phyloP scores from a whole-genome alignment of 2,888 invertebrate genomes.

The Dorcus hopei region DNA sequence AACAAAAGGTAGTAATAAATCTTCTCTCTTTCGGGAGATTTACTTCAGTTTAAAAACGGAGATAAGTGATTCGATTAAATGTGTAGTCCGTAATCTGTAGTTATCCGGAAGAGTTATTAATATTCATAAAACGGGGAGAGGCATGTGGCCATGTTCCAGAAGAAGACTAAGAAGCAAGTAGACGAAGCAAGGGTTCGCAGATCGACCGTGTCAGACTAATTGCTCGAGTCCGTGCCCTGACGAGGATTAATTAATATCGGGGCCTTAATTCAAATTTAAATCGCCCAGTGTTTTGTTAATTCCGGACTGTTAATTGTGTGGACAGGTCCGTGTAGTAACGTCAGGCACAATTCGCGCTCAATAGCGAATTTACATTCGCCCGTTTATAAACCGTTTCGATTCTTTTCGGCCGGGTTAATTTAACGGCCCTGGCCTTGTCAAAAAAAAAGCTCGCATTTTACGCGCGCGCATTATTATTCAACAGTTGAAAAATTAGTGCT shows the following conservation, averaged over 20 bases:
- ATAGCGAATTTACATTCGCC: conserved; percentile 34
- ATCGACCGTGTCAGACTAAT: conserved; percentile 46
- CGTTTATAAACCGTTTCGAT: conserved; percentile 34
- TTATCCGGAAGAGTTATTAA: conserved; percentile 39
- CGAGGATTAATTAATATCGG: conserved; percentile 51
- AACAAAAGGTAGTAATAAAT: too few relatives aligned
- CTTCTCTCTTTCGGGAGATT: too few relatives aligned
- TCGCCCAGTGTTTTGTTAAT: conserved; percentile 50
- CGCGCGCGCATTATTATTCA: too few relatives aligned
- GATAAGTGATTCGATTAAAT: conserved; percentile 14
- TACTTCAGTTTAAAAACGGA: conserved; percentile 1
- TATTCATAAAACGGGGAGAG: conserved; percentile 42
- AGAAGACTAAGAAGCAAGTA: conserved; percentile 12
- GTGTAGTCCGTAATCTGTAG: conserved; percentile 14
- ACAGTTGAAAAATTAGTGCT: too few relatives aligned
- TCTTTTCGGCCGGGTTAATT: too few relatives aligned
- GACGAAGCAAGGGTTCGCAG: conserved; percentile 23
- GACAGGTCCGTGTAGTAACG: conserved; percentile 39
- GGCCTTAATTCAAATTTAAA: conserved; percentile 50
- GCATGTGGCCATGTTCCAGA: conserved; percentile 31
- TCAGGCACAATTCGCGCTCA: conserved; percentile 17
- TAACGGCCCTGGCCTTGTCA: too few relatives aligned
- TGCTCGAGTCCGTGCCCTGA: conserved; percentile 49
- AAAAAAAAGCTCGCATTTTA: too few relatives aligned
- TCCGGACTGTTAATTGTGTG: conserved; percentile 49